Conservation (phyloP, 2,113 vertebrate species). For the Coptodon rendalli region DNA sequence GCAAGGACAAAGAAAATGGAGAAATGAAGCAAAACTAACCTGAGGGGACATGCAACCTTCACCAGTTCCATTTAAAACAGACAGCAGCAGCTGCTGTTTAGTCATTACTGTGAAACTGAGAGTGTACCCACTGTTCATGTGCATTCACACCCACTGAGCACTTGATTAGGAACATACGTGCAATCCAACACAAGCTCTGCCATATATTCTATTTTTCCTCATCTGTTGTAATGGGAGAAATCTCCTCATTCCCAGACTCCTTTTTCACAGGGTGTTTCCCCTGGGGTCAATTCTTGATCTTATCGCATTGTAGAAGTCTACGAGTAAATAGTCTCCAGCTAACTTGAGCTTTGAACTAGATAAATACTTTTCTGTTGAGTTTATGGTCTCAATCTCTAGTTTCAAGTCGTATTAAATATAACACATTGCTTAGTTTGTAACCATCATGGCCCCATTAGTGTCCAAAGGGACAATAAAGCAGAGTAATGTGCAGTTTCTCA, state of each 20-base stretch:
- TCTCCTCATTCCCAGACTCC: background rate
- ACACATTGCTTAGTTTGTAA: background rate
- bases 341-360: background rate
- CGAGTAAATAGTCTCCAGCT: background rate
- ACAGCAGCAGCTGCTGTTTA: slow-evolving; percentile 17
- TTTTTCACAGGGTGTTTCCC: background rate
- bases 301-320: background rate
- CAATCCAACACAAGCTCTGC: background rate
- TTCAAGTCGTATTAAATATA: background rate
- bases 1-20: slow-evolving; percentile 9
- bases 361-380: background rate
- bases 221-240: background rate
- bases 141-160: background rate
- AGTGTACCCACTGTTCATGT: background rate
- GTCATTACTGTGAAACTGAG: background rate
- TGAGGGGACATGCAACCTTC: slow-evolving; percentile 35
- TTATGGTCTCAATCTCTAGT: background rate
- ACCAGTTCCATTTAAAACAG: slow-evolving; percentile 4
- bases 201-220: background rate
- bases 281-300: background rate
- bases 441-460: background rate
- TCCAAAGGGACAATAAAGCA: background rate
- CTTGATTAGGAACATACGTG: background rate
- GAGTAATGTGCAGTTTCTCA: background rate
- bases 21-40: slow-evolving; percentile 19